phyloP scores from a whole-genome alignment of 2,797 vertebrate genomes.

The Mormyrus proboscirostris region DNA sequence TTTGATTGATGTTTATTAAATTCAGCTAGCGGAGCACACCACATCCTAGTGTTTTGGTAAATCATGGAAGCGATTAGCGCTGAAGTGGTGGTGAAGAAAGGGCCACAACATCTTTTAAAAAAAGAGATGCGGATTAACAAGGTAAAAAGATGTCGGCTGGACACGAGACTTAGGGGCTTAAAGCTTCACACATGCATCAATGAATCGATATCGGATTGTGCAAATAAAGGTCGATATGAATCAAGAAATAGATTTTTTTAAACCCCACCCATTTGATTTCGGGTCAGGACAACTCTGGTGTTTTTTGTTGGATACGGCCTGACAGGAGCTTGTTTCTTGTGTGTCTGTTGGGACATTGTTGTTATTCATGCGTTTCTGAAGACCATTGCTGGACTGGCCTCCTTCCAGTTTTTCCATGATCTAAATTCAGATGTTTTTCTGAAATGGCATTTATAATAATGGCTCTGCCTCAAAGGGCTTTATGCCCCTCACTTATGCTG shows the following conservation, averaged over 20 bases:
- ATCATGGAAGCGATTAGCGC: background rate
- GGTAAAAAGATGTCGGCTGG: background rate
- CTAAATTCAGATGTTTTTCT: background rate
- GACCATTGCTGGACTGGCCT: background rate
- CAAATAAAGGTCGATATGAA: background rate
- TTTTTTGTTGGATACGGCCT: background rate
- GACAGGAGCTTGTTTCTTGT: background rate
- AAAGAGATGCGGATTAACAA: background rate
- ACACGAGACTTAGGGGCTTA: background rate
- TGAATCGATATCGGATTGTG: background rate
- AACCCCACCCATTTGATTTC: background rate
- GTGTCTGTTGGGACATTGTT: background rate
- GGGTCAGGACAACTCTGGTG: background rate
- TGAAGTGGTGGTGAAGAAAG: background rate
- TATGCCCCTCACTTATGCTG: background rate
- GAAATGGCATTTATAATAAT: background rate
- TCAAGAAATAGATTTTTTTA: background rate
- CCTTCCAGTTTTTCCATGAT: background rate
- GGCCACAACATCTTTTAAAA: background rate
- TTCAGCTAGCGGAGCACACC: background rate
- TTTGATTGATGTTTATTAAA: background rate
- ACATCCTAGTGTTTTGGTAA: background rate
- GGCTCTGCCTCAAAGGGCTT: background rate
- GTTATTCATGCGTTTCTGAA: background rate
- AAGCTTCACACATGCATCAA: background rate